phyloP scores from a whole-genome alignment of 2,113 vertebrate species.

The Ploceus nigricollis region DNA sequence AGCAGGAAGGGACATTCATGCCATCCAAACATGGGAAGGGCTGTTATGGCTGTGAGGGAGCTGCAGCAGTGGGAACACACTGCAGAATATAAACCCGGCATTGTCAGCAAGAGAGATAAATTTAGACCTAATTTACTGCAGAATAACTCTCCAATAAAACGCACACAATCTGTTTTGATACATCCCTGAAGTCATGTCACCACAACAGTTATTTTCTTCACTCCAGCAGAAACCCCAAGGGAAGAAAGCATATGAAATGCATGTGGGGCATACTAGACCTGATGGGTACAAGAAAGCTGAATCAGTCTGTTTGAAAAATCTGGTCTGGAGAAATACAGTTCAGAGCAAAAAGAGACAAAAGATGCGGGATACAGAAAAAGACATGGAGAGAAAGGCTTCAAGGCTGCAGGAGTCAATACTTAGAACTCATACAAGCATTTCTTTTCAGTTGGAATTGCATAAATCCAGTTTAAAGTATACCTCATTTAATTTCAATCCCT shows the following conservation, averaged over 20 bases:
- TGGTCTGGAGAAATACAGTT: background rate
- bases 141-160: constrained; percentile 32
- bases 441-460: background rate
- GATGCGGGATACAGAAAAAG: background rate
- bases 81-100: background rate
- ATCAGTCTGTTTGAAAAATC: constrained; percentile 12
- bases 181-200: constrained; percentile 43
- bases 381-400: background rate
- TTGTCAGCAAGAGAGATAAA: constrained; percentile 31
- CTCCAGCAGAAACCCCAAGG: constrained; percentile 29
- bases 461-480: background rate
- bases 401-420: background rate
- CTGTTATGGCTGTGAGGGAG: background rate
- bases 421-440: background rate
- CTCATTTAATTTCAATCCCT: background rate
- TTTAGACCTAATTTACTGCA: constrained; percentile 52
- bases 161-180: constrained; percentile 41
- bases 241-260: constrained; percentile 19
- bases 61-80: background rate
- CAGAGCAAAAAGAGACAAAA: background rate
- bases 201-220: constrained; percentile 39
- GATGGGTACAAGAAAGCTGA: constrained; percentile 20
- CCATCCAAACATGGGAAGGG: background rate
- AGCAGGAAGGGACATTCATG: background rate
- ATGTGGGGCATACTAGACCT: background rate